Base-by-base conservation (phyloP, 2,797 vertebrate species). In the Pachyuromys duprasi region DNA sequence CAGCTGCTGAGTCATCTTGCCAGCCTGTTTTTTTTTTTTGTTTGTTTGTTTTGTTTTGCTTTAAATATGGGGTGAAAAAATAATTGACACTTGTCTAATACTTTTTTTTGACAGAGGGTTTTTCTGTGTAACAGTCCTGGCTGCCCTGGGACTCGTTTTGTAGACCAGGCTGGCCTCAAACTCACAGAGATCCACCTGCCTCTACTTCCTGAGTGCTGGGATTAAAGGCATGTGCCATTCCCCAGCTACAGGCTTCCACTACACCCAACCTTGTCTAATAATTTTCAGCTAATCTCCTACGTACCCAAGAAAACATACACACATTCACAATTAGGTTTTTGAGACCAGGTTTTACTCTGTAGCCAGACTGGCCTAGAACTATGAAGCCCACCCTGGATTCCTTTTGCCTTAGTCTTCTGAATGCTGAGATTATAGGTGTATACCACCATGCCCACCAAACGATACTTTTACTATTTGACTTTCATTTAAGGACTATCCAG, bases 241-340 rank as follows among this genome's bases (percentile, higher is more conserved):
- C 1, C 9, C 49, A 49, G 49, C 49, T 49, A 11, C 11, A 49
- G 49, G 49, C 49, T 49, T 49, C 55, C 55, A 57, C 55, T 18
- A 18, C 49, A 49, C 55, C 55, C 13, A 57, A 15, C 55, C 55
- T 57, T 57, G 17, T 57, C 13, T 57, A 26, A 60, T 57, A 57
- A 86, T 82, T 89, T 95, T 53, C 84, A 93, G 75, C 24, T 72
- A 81, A 93, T 20, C 13, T 82, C 45, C 75, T 53, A 82, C 70
- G 55, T 26, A 72, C 1, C 65, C 67, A 42, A 60, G 22, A 28
- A 39, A 3, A 55, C 45, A 78, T 11, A 78, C 75, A 78, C 26
- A 76, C 26, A 76, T 14, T 49, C 45, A 53, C 75, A 76, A 55
- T 14, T 15, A 82, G 18, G 33, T 33, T 69, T 70, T 55, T 70